Conservation (phyloP, 2,888 invertebrate genomes). For the Octonoba sinensis region DNA sequence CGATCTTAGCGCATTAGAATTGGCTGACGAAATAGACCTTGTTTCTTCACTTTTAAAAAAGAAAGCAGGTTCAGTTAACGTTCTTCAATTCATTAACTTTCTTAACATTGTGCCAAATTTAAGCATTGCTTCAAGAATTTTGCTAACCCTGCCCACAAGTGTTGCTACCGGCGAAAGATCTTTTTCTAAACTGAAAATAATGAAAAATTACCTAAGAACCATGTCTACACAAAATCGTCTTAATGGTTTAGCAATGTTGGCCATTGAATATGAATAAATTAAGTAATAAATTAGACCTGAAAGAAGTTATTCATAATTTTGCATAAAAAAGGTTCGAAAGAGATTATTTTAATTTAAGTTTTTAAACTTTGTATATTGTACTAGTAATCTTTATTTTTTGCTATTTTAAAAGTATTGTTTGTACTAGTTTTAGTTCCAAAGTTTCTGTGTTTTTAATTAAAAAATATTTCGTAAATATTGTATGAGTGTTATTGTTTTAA, state of each 20-base stretch:
- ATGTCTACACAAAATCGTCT: constrained; percentile 10
- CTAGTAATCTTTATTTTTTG: too few species aligned
- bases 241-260: constrained; percentile 9
- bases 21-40: background rate
- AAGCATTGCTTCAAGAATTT: constrained; percentile 13
- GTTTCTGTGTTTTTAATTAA: too few species aligned
- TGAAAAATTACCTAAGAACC: background rate
- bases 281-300: background rate
- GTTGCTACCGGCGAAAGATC: background rate
- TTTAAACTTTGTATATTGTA: too few species aligned
- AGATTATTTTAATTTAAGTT: background rate
- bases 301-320: background rate
- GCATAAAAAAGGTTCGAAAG: background rate
- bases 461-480: too few species aligned
- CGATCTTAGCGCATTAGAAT: background rate
- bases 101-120: background rate
- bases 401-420: too few species aligned
- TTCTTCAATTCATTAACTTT: background rate
- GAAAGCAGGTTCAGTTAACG: background rate
- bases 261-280: too few species aligned
- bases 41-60: background rate
- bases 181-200: constrained; percentile 8
- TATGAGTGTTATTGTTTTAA: too few species aligned
- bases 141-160: constrained; percentile 7
- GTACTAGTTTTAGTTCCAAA: too few species aligned